Evolutionary conservation across 2,113 vertebrate genomes (phyloP), one percentile per base, ranked within the genome.

Genomic region (Aviceda subcristata): DNA sequence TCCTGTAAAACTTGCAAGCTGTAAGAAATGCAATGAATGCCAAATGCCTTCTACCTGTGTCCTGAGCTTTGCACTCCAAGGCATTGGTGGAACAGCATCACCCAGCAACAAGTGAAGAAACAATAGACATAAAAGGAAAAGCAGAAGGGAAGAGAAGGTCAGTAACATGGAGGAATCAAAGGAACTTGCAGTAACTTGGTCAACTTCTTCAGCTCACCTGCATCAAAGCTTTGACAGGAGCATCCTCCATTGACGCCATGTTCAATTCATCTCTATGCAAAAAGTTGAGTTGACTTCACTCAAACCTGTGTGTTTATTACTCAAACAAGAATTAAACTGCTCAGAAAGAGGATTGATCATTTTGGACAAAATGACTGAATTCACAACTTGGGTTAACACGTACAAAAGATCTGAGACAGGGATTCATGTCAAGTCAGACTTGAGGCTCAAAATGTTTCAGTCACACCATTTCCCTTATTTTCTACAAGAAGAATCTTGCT

Each of bases 121-220:
- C 17, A 72, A 12, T 0, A 90, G 10, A 68, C 0, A 0, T 1
- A 5, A 73, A 32, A 21, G 57, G 24, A 76, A 79, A 92, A 79
- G 21, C 4, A 8, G 4, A 51, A 69, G 6, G 8, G 24, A 85
- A 74, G 64, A 71, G 41, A 85, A 6, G 14, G 48, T 39, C 39
- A 63, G 26, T 15, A 26, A 38, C 8, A 66, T 0, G 2, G 34
- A 86, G 38, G 20, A 88, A 45, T 7, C 82, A 38, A 88, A 90
- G 10, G 16, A 72, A 36, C 12, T 38, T 72, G 27, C 8, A 76
- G 10, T 21, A 66, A 48, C 13, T 38, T 12, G 0, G 77, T 71
- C 30, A 75, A 41, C 26, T 46, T 51, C 55, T 68, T 51, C 32
- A 71, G 6, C 17, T 71, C 30, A 34, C 36, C 36, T 34, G 15